phyloP scores from a whole-genome alignment of 2,797 vertebrate genomes.

The Anguilla pacifica region DNA sequence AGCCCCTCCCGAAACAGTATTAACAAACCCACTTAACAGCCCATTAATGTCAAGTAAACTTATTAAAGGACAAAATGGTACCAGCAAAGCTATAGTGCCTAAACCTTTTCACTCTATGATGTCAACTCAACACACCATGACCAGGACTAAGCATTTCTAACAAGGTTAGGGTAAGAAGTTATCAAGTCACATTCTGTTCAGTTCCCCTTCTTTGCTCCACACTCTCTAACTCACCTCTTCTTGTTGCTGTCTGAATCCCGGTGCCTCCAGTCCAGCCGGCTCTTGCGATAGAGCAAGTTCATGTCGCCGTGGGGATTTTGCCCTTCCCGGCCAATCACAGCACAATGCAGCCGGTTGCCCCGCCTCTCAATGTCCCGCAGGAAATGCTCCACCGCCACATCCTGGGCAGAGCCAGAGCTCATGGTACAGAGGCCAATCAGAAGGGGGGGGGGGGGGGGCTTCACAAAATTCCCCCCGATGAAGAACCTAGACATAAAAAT shows the following conservation, averaged over 20 bases:
- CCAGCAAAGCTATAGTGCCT: not conserved
- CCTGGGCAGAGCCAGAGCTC: conserved; percentile 84
- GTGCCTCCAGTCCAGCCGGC: conserved; percentile 90
- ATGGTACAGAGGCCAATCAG: conserved; percentile 77
- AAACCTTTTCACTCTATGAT: not conserved
- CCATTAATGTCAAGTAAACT: not conserved
- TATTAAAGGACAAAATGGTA: not conserved
- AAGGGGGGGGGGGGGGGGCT: conserved; percentile 49
- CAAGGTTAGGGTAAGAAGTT: not conserved
- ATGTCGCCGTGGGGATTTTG: conserved; percentile 81
- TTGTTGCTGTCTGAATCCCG: conserved; percentile 85
- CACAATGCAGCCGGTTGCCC: conserved; percentile 84
- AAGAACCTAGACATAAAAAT: conserved; percentile 60
- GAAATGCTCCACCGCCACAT: conserved; percentile 85
- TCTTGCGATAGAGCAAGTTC: conserved; percentile 92
- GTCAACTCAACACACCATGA: not conserved
- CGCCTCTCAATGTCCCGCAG: conserved; percentile 89
- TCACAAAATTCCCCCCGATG: conserved; percentile 54
- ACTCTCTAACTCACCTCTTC: conserved; percentile 76
- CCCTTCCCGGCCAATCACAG: conserved; percentile 81
- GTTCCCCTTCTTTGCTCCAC: not conserved
- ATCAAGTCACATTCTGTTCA: not conserved
- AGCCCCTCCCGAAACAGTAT: not conserved
- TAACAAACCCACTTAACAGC: not conserved
- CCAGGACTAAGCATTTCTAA: not conserved